Base-by-base conservation (phyloP, 2,113 vertebrate genomes). In the Podilymbus podiceps region DNA sequence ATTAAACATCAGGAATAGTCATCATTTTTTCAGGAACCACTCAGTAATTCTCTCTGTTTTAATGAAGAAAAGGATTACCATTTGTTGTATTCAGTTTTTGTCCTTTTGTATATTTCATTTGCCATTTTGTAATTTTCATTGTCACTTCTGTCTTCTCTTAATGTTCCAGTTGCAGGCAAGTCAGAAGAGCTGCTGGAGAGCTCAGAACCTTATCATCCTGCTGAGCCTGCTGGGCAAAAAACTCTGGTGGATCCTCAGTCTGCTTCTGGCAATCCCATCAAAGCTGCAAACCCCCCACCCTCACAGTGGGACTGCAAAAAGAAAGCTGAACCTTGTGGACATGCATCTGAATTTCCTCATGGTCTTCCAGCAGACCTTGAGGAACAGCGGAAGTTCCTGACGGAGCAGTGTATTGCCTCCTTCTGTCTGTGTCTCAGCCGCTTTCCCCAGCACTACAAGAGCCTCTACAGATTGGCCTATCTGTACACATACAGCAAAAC, bases 371-470 rank as follows among this genome's bases (percentile, higher is more conserved):
- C 97, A 0, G 99, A 98, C 4, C 97, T 94, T 0, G 98, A 93
- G 40, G 99, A 99, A n/a, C 99, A 99, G 98, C 98, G 98, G 25
- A 98, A 98, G 76, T 98, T 99, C 95, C 98, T 99, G 90, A 98
- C 99, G 2, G 99, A 99, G 69, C 98, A 99, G 97, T 99, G 99
- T 31, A 97, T 99, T 19, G 84, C 98, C 13, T 98, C 99, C 31
- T 98, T 99, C 90, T 99, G 98, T 94, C 98, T 99, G 63, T 99
- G 99, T 97, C 99, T 99, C 69, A 97, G 99, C 93, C 99, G 99
- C 88, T 99, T 99, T 92, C 99, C 99, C 3, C 99, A 99, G 98
- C 99, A 99, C 98, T 99, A 99, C 97, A 99, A 99, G 98, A 99
- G 99, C 91, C 99, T 99, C 58, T 99, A 99, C 97, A 98, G 99